These are phyloP conservation scores for Antigone vipio DNA, from an alignment of 2,113 vertebrate species.

Conservation along the genomic window DNA sequence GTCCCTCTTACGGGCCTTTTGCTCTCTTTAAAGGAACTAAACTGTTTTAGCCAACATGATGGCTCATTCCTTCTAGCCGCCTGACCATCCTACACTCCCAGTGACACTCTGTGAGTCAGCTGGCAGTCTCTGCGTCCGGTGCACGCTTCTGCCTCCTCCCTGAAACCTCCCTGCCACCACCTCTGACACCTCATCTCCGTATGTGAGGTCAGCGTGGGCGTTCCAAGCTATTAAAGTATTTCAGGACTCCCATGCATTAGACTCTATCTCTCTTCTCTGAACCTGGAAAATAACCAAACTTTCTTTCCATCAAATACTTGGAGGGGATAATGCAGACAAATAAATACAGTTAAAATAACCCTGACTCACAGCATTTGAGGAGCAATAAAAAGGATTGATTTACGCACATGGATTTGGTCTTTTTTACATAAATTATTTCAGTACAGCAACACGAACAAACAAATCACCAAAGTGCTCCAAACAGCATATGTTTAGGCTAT, in stretches of 20 bases:
- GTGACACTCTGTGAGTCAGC: constrained; percentile 22
- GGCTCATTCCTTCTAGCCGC: background rate
- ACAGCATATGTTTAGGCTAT: background rate
- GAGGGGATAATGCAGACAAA: background rate
- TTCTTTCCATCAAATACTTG: background rate
- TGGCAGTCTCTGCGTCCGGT: background rate
- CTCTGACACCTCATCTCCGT: background rate
- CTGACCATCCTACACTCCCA: background rate
- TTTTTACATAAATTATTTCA: background rate
- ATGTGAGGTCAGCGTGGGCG: background rate
- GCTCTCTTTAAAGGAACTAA: background rate
- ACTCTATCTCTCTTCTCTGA: background rate
- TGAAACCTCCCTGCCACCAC: background rate
- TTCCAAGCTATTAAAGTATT: background rate
- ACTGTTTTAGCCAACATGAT: background rate
- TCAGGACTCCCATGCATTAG: background rate
- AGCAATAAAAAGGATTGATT: background rate
- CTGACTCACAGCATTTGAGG: background rate
- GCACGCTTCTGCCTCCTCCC: background rate
- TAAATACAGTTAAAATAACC: background rate
- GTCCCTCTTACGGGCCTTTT: background rate
- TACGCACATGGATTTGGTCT: background rate
- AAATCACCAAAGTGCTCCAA: background rate
- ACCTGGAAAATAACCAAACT: background rate
- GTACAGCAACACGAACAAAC: background rate